Percentiles rank a stretch among this genome's conserved stretches.
phyloP scores from a whole-genome alignment of 2,113 vertebrate species.

The Cyprinodon brontotheroides region DNA sequence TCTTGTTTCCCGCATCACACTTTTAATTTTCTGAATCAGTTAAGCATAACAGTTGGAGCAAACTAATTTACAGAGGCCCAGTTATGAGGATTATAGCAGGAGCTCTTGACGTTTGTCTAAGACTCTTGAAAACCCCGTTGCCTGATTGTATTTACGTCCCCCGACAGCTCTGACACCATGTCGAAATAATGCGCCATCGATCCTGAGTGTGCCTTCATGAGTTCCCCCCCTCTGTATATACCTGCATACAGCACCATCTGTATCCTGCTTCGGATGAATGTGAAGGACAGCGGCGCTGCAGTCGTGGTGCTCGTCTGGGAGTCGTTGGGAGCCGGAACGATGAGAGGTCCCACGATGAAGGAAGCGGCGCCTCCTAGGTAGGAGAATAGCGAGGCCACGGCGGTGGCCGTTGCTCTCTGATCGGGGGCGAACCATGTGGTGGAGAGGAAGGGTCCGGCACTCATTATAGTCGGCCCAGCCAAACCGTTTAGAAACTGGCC shows the following conservation, averaged over 20 bases:
- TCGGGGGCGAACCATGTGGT: constrained; percentile 96
- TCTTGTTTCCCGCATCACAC: constrained; percentile 41
- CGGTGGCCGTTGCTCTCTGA: constrained; percentile 94
- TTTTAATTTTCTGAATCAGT: constrained; percentile 82
- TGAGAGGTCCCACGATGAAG: constrained; percentile 89
- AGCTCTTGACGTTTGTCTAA: constrained; percentile 32
- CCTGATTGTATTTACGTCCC: constrained; percentile 58
- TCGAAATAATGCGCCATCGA: constrained; percentile 55
- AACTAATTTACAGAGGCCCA: constrained; percentile 55
- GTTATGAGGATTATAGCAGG: constrained; percentile 49
- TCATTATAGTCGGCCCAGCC: constrained; percentile 93
- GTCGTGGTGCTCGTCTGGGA: constrained; percentile 60
- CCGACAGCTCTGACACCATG: constrained; percentile 40
- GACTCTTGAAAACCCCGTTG: constrained; percentile 36
- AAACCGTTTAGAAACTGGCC: constrained; percentile 94
- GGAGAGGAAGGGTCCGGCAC: constrained; percentile 92
- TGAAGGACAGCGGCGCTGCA: constrained; percentile 44
- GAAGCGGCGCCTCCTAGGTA: constrained; percentile 89
- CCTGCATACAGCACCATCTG: constrained; percentile 93
- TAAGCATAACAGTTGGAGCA: constrained; percentile 70
- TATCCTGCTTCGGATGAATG: constrained; percentile 86
- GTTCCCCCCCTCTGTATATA: constrained; percentile 52
- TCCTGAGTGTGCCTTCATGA: constrained; percentile 1
- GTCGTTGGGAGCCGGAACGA: constrained; percentile 91
- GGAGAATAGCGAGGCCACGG: constrained; percentile 88